Evolutionary conservation across 2,113 vertebrate genomes (phyloP), one percentile per base, ranked within the genome.

Genomic region (Pelobates fuscus): DNA sequence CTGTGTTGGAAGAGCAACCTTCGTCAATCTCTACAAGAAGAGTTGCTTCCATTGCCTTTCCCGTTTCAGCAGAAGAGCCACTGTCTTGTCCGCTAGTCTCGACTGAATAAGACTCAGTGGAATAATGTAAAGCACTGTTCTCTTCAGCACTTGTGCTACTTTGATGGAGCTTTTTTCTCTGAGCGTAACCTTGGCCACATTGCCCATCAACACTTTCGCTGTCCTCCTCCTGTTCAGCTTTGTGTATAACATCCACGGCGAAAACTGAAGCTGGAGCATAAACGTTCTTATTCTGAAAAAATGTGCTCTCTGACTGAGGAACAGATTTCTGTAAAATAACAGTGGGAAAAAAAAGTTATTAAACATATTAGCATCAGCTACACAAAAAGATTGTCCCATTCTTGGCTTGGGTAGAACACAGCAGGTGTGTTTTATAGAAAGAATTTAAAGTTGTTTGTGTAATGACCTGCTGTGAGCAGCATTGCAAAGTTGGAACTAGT

Each of bases 301-400:
- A 59, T 2, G 8, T 27, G 15, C 61, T 74, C 21, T 41, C 30
- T 1, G 71, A 74, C 5, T 15, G 10, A 7, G 71, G 44, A 10
- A 74, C 11, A 8, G 44, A 41, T 65, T 74, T 74, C 71, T 74
- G 18, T n/a, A 57, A 65, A 65, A 8, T 37, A 21, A 32, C 10
- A 12, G 17, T 27, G 32, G n/a, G n/a, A 72, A 30, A 71, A 49
- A 71, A 71, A 29, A 3, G 32, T 12, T 32, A 21, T 2, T 29
- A 25, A n/a, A n/a, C n/a, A n/a, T n/a, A 14, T 10, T 3, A 58
- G 23, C 55, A 67, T 29, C 12, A 43, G 20, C 24, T 12, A 66
- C 1, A 25, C n/a, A n/a, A n/a, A n/a, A n/a, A n/a, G n/a, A n/a
- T n/a, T n/a, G n/a, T n/a, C n/a, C n/a, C n/a, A n/a, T n/a, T n/a